Conservation (phyloP, 2,113 vertebrate genomes). For the Aspiorhynchus laticeps region DNA sequence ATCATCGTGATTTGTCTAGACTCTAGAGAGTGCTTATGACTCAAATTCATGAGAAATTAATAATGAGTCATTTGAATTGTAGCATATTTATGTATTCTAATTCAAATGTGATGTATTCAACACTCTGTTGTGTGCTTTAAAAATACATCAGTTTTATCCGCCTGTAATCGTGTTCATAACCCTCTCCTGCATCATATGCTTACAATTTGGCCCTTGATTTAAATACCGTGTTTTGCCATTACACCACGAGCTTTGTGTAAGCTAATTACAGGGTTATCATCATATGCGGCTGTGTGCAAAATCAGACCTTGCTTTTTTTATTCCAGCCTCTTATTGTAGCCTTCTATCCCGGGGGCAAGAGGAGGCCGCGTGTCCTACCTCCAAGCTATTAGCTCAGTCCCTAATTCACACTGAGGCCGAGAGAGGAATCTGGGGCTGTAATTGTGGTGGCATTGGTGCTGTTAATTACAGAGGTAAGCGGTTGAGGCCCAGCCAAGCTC, state of each 20-base stretch:
- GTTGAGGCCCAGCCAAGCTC: conserved; percentile 98
- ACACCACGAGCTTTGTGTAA: conserved; percentile 98
- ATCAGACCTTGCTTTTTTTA: conserved; percentile 74
- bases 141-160: conserved; percentile 86
- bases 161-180: conserved; percentile 88
- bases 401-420: conserved; percentile 92
- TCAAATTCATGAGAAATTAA: conserved; percentile 11
- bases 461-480: conserved; percentile 99
- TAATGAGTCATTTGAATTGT: conserved; percentile 40
- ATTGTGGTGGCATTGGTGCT: conserved; percentile 95
- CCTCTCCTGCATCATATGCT: conserved; percentile 92
- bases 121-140: conserved; percentile 1
- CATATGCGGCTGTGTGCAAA: conserved; percentile 85
- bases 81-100: conserved; percentile 49
- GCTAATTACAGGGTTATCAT: conserved; percentile 99
- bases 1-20: conserved; percentile 5
- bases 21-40: conserved; percentile 20
- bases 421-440: conserved; percentile 86
- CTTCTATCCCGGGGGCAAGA: conserved; percentile 85
- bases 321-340: conserved; percentile 85
- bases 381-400: conserved; percentile 92
- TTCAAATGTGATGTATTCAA: conserved; percentile 66
- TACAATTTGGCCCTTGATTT: conserved; percentile 99
- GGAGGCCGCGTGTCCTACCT: conserved; percentile 79
- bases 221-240: conserved; percentile 98